Evolutionary conservation across 1,140 invertebrate genomes (phyloP).

Genomic region (Calephelis nemesis): DNA sequence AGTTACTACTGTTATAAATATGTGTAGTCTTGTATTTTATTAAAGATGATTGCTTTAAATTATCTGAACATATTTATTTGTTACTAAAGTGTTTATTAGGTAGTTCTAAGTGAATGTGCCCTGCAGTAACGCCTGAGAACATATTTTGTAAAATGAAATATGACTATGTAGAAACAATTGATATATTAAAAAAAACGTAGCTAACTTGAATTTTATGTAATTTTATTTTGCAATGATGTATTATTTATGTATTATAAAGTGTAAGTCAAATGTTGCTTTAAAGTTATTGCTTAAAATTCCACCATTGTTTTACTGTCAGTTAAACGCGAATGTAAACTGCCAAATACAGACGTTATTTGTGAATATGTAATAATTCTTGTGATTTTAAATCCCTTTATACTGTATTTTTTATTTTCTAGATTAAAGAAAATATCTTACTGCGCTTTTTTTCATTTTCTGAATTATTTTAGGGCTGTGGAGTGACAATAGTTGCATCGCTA

Average conservation of each 20-base stretch:
- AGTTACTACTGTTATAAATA: no score
- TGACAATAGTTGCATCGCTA: background rate
- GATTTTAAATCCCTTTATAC: constrained; percentile 78
- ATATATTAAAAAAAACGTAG: constrained; percentile 64
- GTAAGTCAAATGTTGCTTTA: constrained; percentile 77
- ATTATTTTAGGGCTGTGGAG: background rate
- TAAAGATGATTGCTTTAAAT: background rate
- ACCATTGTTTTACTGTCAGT: constrained; percentile 68
- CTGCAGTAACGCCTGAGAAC: constrained; percentile 43
- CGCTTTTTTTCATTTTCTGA: constrained; percentile 30
- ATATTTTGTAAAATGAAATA: constrained; percentile 40
- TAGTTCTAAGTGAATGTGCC: background rate
- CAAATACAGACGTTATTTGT: constrained; percentile 71
- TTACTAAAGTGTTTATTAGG: background rate
- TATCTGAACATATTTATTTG: background rate
- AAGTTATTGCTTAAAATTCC: constrained; percentile 70
- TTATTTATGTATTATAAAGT: constrained; percentile 77
- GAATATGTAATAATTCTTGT: constrained; percentile 79
- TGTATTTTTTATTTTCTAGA: constrained; percentile 79
- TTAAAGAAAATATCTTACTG: constrained; percentile 78
- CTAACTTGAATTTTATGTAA: constrained; percentile 76
- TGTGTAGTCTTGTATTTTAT: no score
- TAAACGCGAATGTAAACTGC: constrained; percentile 62
- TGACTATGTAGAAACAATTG: constrained; percentile 68
- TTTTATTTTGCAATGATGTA: constrained; percentile 74